Evolutionary conservation across 2,888 invertebrate genomes (phyloP), one percentile per base, ranked within the genome.

Genomic region (Scaptomyza flava): DNA sequence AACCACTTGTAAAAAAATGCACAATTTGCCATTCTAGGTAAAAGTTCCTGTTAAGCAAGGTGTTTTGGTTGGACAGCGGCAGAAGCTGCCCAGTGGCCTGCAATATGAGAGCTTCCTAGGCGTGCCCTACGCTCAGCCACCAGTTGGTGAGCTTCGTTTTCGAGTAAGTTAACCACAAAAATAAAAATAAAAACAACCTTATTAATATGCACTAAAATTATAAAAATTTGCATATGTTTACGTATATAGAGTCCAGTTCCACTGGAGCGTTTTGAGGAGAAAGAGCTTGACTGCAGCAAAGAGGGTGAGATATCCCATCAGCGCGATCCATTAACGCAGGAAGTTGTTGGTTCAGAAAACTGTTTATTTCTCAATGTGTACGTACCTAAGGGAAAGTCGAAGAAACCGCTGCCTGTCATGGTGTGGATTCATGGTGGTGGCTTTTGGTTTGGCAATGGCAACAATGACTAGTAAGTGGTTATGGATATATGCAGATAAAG

Each of bases 81-180:
- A 89, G 8, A 89, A 87, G 51, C 91, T 93, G 41, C 82, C 89
- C 1, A 92, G 91, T 77, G 91, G 92, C 7, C 79, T 90, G 47
- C 61, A 91, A 38, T 94, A 92, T 79, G 92, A 90, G 70, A 91
- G 91, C 27, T 94, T 93, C 75, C 92, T 93, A 70, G 93, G 94
- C 2, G 93, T 94, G 48, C 94, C 94, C 0, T 94, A 93, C 78
- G 94, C 94, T 1, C 92, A 93, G 62, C 93, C 94, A 23, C 94
- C 94, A 14, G 50, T 94, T 30, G 93, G 91, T 2, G 77, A 89
- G 5, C 72, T 93, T 5, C 80, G 92, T 47, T 93, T 91, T 61
- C 84, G 89, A 75, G 92, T 92, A 83, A 77, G 72, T 50, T 1
- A 31, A 20, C 0, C 20, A 1, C 6, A 20, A 20, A 9, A 27